phyloP scores from a whole-genome alignment of 2,113 vertebrate genomes.

The Sapajus apella region DNA sequence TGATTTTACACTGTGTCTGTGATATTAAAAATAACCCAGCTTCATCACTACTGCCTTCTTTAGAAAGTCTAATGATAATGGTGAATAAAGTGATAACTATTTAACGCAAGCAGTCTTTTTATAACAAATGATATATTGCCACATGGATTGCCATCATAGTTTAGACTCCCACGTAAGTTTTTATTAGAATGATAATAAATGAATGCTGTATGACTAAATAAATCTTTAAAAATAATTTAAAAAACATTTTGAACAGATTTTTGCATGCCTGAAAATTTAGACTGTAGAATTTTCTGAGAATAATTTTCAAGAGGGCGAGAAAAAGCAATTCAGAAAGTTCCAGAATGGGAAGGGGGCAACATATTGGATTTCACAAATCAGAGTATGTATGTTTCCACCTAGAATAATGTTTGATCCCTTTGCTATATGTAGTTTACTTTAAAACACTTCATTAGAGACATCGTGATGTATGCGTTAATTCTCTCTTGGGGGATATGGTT shows the following conservation, averaged over 20 bases:
- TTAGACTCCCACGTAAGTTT: neutral
- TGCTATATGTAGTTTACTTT: neutral
- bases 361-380: neutral
- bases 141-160: neutral
- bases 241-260: neutral
- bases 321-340: neutral
- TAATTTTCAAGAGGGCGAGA: neutral
- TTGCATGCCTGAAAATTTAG: neutral
- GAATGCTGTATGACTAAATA: neutral
- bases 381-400: neutral
- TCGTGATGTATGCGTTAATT: neutral
- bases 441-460: neutral
- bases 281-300: neutral
- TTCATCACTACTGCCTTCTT: neutral
- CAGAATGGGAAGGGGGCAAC: neutral
- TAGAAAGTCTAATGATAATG: neutral
- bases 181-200: neutral
- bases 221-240: neutral
- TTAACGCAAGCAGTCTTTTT: neutral
- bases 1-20: neutral
- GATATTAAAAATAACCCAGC: neutral
- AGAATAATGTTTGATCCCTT: neutral
- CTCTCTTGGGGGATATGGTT: neutral
- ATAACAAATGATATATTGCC: neutral
- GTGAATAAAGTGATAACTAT: neutral